These are phyloP conservation scores for Aquatica leii DNA, from an alignment of 2,888 invertebrate species.

Conservation along the genomic window DNA sequence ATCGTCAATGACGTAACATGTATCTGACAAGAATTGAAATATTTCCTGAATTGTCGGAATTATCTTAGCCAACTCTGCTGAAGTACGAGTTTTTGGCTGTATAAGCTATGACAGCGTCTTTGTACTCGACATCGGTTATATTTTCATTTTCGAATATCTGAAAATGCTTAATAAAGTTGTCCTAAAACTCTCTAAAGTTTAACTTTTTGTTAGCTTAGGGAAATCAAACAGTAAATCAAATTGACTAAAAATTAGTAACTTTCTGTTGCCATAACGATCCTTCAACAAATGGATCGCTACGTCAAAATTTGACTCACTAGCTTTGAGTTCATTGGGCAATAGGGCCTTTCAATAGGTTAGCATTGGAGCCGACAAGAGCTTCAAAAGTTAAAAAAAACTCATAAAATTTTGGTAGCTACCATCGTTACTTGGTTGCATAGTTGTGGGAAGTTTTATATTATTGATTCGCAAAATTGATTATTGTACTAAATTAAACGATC, in stretches of 20 bases:
- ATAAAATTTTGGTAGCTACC: no score
- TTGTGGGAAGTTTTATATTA: no score
- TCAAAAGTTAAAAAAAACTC: no score
- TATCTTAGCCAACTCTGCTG: neutral
- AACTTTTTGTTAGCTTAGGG: neutral
- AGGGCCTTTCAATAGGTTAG: neutral
- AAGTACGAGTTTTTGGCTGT: neutral
- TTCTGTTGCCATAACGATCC: neutral
- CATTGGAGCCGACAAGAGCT: no score
- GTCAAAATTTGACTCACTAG: neutral
- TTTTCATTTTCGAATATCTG: neutral
- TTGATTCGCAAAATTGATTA: no score
- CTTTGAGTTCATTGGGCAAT: neutral
- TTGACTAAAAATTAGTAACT: neutral
- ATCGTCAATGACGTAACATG: neutral
- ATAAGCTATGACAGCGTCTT: no score
- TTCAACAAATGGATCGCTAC: neutral
- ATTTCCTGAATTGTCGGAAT: slow-evolving; percentile 3
- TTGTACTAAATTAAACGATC: no score
- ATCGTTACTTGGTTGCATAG: no score
- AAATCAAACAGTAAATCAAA: neutral
- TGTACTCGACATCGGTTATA: neutral
- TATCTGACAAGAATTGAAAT: neutral
- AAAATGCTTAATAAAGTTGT: neutral
- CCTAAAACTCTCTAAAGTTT: neutral